A percentile compares a stretch with the other conserved stretches of the same genome.
phyloP scores from a whole-genome alignment of 2,797 vertebrate species.

The Simalia tracyae region DNA sequence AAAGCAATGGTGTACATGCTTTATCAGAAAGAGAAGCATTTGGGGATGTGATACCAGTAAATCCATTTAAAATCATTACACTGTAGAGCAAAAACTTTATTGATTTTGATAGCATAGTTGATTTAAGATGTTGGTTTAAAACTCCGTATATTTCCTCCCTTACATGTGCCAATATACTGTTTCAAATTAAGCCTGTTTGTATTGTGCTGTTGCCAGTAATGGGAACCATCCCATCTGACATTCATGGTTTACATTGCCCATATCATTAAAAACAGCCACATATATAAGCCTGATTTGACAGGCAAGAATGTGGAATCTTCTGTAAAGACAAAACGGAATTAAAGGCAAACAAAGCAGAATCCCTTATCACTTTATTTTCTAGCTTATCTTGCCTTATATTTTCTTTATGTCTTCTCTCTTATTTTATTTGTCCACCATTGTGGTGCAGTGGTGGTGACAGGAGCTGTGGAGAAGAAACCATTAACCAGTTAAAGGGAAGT shows the following conservation, averaged over 20 bases:
- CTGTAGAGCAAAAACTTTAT: not conserved
- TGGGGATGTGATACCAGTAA: not conserved
- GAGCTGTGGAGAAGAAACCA: not conserved
- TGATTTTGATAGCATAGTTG: not conserved
- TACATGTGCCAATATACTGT: not conserved
- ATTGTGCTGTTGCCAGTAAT: not conserved
- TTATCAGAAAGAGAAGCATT: not conserved
- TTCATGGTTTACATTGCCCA: not conserved
- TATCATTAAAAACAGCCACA: not conserved
- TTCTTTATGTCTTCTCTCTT: not conserved
- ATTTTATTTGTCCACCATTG: not conserved
- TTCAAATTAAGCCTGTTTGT: conserved; percentile 11
- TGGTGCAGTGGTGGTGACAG: no score
- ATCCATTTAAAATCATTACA: not conserved
- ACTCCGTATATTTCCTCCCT: not conserved
- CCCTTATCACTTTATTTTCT: not conserved
- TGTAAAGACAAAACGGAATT: not conserved
- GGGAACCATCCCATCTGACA: not conserved
- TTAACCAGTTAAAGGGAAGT: not conserved
- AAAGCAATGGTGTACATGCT: not conserved
- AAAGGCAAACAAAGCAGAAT: not conserved
- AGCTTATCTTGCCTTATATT: not conserved
- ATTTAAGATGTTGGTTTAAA: not conserved
- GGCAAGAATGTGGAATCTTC: not conserved
- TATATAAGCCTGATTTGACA: not conserved